Conservation (phyloP, 2,113 vertebrate species). For the Aythya baeri region DNA sequence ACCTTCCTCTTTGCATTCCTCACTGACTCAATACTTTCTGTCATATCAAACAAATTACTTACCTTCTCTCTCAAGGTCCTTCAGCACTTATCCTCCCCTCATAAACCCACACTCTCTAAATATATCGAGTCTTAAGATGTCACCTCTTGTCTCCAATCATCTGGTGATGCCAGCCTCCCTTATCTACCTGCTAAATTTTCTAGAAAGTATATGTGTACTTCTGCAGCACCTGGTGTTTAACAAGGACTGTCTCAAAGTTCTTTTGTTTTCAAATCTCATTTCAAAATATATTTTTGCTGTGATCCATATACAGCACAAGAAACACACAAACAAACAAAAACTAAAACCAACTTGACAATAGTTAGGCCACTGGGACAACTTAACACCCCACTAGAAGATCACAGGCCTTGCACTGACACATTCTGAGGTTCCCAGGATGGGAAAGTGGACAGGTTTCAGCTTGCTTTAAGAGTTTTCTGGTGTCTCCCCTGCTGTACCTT, state of each 20-base stretch:
- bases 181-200: background rate
- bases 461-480: background rate
- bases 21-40: background rate
- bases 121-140: background rate
- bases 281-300: background rate
- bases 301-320: background rate
- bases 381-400: background rate
- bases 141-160: background rate
- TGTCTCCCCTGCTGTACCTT: background rate
- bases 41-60: background rate
- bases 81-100: background rate
- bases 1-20: background rate
- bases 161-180: background rate
- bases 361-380: background rate
- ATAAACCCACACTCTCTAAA: background rate
- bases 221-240: background rate
- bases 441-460: background rate
- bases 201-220: background rate
- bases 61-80: background rate
- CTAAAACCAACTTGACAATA: background rate
- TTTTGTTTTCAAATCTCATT: background rate
- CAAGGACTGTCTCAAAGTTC: background rate
- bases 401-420: background rate
- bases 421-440: background rate
- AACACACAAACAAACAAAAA: background rate